A percentile compares a stretch with the other conserved stretches of the same genome.
Evolutionary conservation across 2,888 invertebrate species (phyloP).

Genomic region (Brachypalpus laphriformis): DNA sequence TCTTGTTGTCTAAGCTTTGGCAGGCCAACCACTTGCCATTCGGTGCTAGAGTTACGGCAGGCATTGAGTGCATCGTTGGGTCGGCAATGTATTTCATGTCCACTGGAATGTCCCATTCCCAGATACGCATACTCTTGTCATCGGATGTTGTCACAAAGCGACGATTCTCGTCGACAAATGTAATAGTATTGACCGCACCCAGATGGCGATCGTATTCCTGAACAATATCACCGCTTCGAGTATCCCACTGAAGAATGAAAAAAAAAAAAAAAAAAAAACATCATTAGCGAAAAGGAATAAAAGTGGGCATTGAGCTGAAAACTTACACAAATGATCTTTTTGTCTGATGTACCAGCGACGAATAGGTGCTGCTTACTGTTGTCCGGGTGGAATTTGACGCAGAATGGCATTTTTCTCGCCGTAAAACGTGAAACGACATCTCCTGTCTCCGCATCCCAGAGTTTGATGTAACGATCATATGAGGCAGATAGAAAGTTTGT

Average conservation of each 20-base stretch:
- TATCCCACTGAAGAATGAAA: conserved; percentile 98
- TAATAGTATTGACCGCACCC: conserved; percentile 99
- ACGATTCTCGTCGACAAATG: conserved; percentile 99
- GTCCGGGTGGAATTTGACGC: conserved; percentile 99
- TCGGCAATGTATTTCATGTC: conserved; percentile 99
- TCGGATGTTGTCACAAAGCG: conserved; percentile 99
- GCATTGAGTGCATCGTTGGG: conserved; percentile 99
- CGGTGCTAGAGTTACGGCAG: conserved; percentile 96
- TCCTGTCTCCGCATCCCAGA: conserved; percentile 99
- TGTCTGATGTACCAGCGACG: conserved; percentile 99
- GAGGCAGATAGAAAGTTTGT: conserved; percentile 97
- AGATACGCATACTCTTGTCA: conserved; percentile 98
- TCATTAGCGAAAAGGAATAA: neutral
- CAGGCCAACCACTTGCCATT: conserved; percentile 99
- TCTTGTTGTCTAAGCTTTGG: conserved; percentile 99
- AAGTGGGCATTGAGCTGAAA: neutral
- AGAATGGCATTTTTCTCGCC: conserved; percentile 98
- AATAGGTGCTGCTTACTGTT: conserved; percentile 98
- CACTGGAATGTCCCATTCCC: conserved; percentile 99
- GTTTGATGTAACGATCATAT: conserved; percentile 97
- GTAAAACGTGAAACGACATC: conserved; percentile 93
- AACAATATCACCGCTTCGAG: conserved; percentile 95
- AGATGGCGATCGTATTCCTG: conserved; percentile 99
- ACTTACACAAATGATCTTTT: conserved; percentile 99
- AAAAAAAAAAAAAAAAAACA: neutral